Base-by-base conservation (phyloP, 2,113 vertebrate species). In the Tamias sibiricus region DNA sequence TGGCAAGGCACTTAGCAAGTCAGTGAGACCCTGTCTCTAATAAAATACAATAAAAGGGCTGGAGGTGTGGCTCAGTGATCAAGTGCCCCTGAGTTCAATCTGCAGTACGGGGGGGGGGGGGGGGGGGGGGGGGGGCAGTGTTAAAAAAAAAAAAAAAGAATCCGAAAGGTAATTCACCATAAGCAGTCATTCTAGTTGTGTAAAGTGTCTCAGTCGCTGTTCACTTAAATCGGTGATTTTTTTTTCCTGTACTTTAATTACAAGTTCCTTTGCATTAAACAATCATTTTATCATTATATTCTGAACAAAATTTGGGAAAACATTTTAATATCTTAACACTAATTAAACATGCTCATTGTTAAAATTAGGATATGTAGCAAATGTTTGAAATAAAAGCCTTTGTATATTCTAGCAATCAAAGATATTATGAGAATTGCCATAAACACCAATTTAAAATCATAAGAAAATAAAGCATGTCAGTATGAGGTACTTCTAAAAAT, bases 191-290 rank as follows among this genome's bases (percentile, higher is more conserved):
- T 96, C 47, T 89, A 90, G 9, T 89, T 30, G 1, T 84, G 57
- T 57, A 90, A 87, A 97, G 26, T 49, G 44, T 66, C 13, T 83
- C 68, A 72, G 47, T 90, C 17, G 71, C 30, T 94, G 7, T 85
- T 84, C 42, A 81, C 42, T 94, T 88, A 92, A 90, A 81, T 95
- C 40, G 87, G 40, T 69, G 11, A 95, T 54, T n/a, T 82, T 68
- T 82, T 68, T 47, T 40, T 16, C n/a, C 91, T 88, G 57, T 74
- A 86, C 47, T 92, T 96, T 76, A 95, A 91, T 87, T 92, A 59
- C 2, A 91, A 95, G 40, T 76, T 77, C 10, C 17, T 76, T 69
- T 81, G 32, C 13, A 79, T 75, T 94, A 94, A 89, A 89, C 40
- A 16, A 82, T 72, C 54, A 69, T 74, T 92, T 95, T 72, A 80